Conservation (phyloP, 2,888 invertebrate genomes). For the Andrena hattorfiana region DNA sequence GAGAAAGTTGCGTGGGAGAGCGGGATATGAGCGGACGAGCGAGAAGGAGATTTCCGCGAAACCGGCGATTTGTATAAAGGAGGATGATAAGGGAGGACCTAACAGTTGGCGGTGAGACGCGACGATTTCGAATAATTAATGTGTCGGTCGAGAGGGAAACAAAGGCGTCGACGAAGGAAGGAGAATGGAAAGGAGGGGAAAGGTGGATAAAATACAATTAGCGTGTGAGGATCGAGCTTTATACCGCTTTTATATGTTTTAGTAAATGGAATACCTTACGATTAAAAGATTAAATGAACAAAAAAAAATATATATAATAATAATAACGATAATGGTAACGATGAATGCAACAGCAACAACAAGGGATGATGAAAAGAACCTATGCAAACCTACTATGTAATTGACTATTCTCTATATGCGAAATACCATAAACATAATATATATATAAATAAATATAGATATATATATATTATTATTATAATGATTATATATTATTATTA, state of each 20-base stretch:
- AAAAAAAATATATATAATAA: slow-evolving; percentile 59
- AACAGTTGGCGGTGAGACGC: slow-evolving; percentile 57
- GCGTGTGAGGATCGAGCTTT: slow-evolving; percentile 84
- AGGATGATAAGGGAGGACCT: background rate
- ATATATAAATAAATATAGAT: slow-evolving; percentile 73
- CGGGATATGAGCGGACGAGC: background rate
- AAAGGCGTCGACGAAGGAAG: slow-evolving; percentile 11
- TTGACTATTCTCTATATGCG: slow-evolving; percentile 81
- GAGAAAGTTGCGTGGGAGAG: background rate
- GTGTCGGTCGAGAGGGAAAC: slow-evolving; percentile 35
- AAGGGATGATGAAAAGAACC: slow-evolving; percentile 55
- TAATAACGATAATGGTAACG: slow-evolving; percentile 49
- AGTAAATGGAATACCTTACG: slow-evolving; percentile 80
- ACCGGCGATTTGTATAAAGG: slow-evolving; percentile 69
- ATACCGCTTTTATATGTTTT: slow-evolving; percentile 84
- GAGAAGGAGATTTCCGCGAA: slow-evolving; percentile 43
- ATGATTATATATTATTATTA: slow-evolving; percentile 78
- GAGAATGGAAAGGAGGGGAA: background rate
- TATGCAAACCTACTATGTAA: slow-evolving; percentile 80
- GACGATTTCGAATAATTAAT: slow-evolving; percentile 64
- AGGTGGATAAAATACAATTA: slow-evolving; percentile 47
- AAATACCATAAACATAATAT: slow-evolving; percentile 80
- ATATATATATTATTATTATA: slow-evolving; percentile 69
- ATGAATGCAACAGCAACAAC: slow-evolving; percentile 41
- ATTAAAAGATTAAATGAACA: slow-evolving; percentile 76